phyloP scores from a whole-genome alignment of 1,140 invertebrate genomes.

The Cydia strobilella region DNA sequence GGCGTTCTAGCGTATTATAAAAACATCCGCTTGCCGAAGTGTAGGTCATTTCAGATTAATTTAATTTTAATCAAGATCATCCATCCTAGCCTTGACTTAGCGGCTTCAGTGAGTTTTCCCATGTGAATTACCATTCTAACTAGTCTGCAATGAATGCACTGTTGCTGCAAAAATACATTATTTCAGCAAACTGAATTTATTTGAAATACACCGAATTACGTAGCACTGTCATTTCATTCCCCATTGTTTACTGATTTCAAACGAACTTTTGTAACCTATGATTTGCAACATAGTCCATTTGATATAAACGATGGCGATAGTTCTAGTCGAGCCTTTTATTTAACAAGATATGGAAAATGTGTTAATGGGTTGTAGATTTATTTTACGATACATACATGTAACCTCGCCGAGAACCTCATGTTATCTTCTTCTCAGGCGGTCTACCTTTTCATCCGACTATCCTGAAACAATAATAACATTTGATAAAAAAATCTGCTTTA shows the following conservation, averaged over 20 bases:
- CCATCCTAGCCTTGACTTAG: constrained; percentile 46
- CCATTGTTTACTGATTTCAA: constrained; percentile 62
- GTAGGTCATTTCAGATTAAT: constrained; percentile 37
- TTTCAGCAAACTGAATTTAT: constrained; percentile 36
- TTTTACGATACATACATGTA: constrained; percentile 48
- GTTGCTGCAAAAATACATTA: constrained; percentile 28
- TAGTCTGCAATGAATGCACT: constrained; percentile 12
- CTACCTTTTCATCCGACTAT: constrained; percentile 46
- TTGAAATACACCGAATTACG: constrained; percentile 48
- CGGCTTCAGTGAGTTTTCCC: constrained; percentile 42
- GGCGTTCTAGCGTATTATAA: constrained; percentile 12
- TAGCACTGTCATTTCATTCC: constrained; percentile 49
- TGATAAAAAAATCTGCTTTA: constrained; percentile 35
- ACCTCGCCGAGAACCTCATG: constrained; percentile 51
- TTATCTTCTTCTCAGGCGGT: constrained; percentile 38
- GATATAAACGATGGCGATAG: constrained; percentile 14
- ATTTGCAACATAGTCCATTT: constrained; percentile 50
- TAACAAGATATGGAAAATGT: neutral
- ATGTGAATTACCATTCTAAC: constrained; percentile 38
- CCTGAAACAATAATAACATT: constrained; percentile 45
- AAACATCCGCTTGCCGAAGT: constrained; percentile 32
- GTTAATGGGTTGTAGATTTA: neutral
- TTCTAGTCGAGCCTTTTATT: constrained; percentile 6
- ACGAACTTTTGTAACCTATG: constrained; percentile 51
- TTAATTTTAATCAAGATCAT: constrained; percentile 48